A percentile compares a stretch with the other conserved stretches of the same genome.
Conservation (phyloP, 1,140 invertebrate genomes). For the Drosophila rufa region DNA sequence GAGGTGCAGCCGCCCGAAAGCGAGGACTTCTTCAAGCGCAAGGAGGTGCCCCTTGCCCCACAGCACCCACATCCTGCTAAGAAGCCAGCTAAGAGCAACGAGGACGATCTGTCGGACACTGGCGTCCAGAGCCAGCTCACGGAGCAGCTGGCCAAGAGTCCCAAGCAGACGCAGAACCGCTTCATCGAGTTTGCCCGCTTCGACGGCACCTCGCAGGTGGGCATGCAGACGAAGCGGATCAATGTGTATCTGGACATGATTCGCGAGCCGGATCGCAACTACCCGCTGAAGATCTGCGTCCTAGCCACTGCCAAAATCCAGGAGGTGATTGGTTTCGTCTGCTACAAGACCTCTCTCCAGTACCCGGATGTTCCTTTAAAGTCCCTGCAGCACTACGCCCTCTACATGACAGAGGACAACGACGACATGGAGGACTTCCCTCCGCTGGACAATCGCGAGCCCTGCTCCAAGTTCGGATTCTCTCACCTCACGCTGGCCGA, state of each 20-base stretch:
- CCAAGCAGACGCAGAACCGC: slow-evolving; percentile 91
- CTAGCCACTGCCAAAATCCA: slow-evolving; percentile 93
- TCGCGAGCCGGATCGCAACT: slow-evolving; percentile 91
- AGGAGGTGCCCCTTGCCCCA: slow-evolving; percentile 63
- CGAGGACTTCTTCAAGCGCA: slow-evolving; percentile 88
- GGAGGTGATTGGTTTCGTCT: slow-evolving; percentile 97
- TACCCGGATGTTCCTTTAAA: slow-evolving; percentile 87
- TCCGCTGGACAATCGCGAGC: slow-evolving; percentile 93
- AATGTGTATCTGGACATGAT: slow-evolving; percentile 96
- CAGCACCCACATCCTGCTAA: slow-evolving; percentile 84
- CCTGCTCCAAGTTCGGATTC: slow-evolving; percentile 97
- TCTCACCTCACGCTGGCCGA: slow-evolving; percentile 94
- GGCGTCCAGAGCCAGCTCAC: slow-evolving; percentile 87
- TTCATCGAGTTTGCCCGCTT: slow-evolving; percentile 96
- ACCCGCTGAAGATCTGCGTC: slow-evolving; percentile 93
- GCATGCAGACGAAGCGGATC: slow-evolving; percentile 91
- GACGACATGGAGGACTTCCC: slow-evolving; percentile 98
- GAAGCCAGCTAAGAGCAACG: slow-evolving; percentile 52
- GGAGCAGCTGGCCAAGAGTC: slow-evolving; percentile 91
- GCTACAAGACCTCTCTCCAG: slow-evolving; percentile 91
- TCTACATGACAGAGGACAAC: slow-evolving; percentile 98
- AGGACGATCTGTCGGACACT: slow-evolving; percentile 63
- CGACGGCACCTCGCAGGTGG: slow-evolving; percentile 94
- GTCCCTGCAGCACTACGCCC: slow-evolving; percentile 90
- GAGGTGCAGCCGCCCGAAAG: slow-evolving; percentile 86